Evolutionary conservation across 2,797 vertebrate genomes (phyloP).

Genomic region (Dromococcyx pavoninus): DNA sequence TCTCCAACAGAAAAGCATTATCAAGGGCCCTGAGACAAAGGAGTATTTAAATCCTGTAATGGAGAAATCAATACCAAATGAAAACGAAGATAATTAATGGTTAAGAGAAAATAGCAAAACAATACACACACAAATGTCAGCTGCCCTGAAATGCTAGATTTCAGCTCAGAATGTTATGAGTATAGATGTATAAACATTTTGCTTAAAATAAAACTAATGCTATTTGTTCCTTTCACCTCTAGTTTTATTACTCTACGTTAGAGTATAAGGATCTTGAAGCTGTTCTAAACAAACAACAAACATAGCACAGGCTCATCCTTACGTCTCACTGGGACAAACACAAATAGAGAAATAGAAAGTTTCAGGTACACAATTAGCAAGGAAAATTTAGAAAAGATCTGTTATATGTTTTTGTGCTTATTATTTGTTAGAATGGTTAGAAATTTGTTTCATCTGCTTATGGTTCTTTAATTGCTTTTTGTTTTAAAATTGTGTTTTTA

Average conservation of each 20-base stretch:
- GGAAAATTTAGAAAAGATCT: background rate
- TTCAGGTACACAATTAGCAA: background rate
- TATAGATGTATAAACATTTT: background rate
- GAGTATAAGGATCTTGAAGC: background rate
- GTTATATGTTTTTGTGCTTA: background rate
- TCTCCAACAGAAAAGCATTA: background rate
- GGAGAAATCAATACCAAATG: background rate
- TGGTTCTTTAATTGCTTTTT: background rate
- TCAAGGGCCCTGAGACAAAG: background rate
- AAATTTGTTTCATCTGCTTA: background rate
- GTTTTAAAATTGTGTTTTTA: background rate
- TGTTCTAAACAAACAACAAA: background rate
- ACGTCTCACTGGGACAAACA: background rate
- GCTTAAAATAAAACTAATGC: background rate
- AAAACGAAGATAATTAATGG: background rate
- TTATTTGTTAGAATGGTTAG: background rate
- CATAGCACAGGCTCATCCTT: background rate
- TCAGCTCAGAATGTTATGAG: background rate
- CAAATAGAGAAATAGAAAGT: background rate
- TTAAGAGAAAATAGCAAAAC: background rate
- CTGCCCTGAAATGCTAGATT: background rate
- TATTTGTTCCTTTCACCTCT: slow-evolving; percentile 1
- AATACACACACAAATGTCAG: background rate
- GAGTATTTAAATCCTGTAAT: background rate
- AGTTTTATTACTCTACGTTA: background rate